These are phyloP conservation scores for Mormyrus lacerda DNA, from an alignment of 2,113 vertebrate genomes.

Conservation along the genomic window DNA sequence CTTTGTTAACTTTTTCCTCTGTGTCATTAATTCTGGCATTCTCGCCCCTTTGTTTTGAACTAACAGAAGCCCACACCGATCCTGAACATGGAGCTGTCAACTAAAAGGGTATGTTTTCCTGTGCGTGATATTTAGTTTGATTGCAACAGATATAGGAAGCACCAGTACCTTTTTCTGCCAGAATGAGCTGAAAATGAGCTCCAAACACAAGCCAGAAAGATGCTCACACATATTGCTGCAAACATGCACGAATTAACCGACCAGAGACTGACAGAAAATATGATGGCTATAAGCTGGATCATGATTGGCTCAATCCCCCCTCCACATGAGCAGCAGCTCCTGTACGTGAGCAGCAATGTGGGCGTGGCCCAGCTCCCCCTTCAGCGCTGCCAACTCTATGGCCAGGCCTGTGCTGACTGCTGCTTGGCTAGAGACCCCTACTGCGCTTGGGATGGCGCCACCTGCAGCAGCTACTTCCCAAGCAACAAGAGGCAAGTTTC, in stretches of 20 bases:
- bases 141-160: neutral
- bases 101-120: conserved; percentile 62
- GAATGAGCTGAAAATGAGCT: neutral
- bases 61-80: conserved; percentile 61
- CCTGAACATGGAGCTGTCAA: conserved; percentile 73
- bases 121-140: neutral
- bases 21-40: neutral
- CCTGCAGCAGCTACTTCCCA: conserved; percentile 60
- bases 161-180: neutral
- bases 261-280: neutral
- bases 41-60: conserved; percentile 10
- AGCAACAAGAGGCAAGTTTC: conserved; percentile 63
- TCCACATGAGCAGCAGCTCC: conserved; percentile 56
- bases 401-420: conserved; percentile 65
- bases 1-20: neutral
- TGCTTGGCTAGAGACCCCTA: conserved; percentile 77
- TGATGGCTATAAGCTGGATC: neutral
- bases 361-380: conserved; percentile 66
- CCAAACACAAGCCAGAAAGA: neutral
- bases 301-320: neutral
- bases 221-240: neutral
- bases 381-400: conserved; percentile 71
- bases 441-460: conserved; percentile 73
- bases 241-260: neutral
- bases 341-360: conserved; percentile 65